Evolutionary conservation across 2,113 vertebrate genomes (phyloP).

Genomic region (Dendropsophus ebraccatus): DNA sequence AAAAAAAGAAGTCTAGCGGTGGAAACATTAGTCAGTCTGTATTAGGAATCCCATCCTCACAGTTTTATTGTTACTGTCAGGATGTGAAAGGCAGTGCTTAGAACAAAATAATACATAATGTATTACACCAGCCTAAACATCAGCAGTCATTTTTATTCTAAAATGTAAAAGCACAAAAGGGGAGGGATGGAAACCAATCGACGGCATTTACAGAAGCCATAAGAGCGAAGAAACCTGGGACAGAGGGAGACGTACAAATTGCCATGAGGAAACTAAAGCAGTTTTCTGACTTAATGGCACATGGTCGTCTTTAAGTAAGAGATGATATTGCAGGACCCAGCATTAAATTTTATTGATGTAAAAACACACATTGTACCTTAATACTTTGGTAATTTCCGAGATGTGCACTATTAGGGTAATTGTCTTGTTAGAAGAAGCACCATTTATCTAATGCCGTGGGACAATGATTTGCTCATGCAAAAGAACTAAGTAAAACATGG

Average conservation of each 20-base stretch:
- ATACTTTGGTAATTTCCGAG: slow-evolving; percentile 18
- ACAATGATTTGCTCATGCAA: slow-evolving; percentile 4
- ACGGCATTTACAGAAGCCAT: slow-evolving; percentile 28
- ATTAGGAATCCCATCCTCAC: slow-evolving; percentile 99
- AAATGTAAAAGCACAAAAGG: slow-evolving; percentile 87
- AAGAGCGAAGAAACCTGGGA: slow-evolving; percentile 48
- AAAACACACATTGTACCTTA: slow-evolving; percentile 1
- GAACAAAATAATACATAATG: slow-evolving; percentile 99
- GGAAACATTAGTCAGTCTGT: slow-evolving; percentile 99
- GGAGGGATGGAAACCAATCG: slow-evolving; percentile 50
- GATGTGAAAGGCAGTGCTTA: slow-evolving; percentile 98
- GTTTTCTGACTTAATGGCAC: slow-evolving; percentile 1
- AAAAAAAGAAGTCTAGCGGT: slow-evolving; percentile 77
- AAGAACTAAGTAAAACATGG: slow-evolving; percentile 15
- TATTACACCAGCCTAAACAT: slow-evolving; percentile 89
- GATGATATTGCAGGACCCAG: slow-evolving; percentile 8
- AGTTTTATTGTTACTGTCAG: slow-evolving; percentile 99
- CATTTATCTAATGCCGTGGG: neutral
- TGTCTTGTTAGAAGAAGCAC: slow-evolving; percentile 19
- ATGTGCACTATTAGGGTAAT: slow-evolving; percentile 32
- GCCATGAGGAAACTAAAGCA: neutral
- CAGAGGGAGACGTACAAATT: slow-evolving; percentile 34
- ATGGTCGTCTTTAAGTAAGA: neutral
- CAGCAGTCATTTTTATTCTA: slow-evolving; percentile 92
- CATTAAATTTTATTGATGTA: neutral